Base-by-base conservation (phyloP, 2,888 invertebrate genomes). In the Volucella inanis region DNA sequence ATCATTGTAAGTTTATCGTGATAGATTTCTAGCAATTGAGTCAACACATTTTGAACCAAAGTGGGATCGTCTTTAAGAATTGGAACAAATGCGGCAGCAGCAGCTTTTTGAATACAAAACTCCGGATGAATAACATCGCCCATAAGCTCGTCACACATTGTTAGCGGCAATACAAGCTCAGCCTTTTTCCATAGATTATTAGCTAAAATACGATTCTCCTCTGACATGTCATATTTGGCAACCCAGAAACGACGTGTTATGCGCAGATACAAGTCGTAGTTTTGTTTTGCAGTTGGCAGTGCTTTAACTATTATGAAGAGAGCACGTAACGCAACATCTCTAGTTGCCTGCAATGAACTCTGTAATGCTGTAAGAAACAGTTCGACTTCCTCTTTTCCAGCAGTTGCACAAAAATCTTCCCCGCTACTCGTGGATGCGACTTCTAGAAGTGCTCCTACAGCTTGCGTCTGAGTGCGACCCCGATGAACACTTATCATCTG, bases 311-410 rank as follows among this genome's bases (percentile, higher is more conserved):
- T 93, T 67, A 95, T 94, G 71, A 93, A 92, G 68, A 98, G 91
- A n/a, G 96, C 95, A 52, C 96, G 93, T 39, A 98, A 92, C 0
- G 96, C 95, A 0, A 97, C 96, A 91, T 98, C 97, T 86, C 98
- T 94, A 0, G 97, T 96, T 72, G 93, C 94, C 89, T 93, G 93
- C 18, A 94, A 92, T 9, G 95, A 94, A 90, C 94, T 95, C 92
- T 97, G 96, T 87, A 98, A 92, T 0, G 96, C 97, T 12, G 94
- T 94, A 61, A 97, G 93, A 88, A 98, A 93, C 50, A 96, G 94
- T 76, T 94, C 93, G 65, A 98, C 94, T 92, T 98, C 98, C 3
- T 94, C 94, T 10, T 93, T 92, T 10, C 94, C 92, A 0, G 95
- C 94, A 15, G 92, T 91, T 12, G 95, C 94, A 89, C 95, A 94